Percentiles rank a stretch among this genome's conserved stretches.
phyloP scores from a whole-genome alignment of 2,888 invertebrate genomes.

The Noctua janthe region DNA sequence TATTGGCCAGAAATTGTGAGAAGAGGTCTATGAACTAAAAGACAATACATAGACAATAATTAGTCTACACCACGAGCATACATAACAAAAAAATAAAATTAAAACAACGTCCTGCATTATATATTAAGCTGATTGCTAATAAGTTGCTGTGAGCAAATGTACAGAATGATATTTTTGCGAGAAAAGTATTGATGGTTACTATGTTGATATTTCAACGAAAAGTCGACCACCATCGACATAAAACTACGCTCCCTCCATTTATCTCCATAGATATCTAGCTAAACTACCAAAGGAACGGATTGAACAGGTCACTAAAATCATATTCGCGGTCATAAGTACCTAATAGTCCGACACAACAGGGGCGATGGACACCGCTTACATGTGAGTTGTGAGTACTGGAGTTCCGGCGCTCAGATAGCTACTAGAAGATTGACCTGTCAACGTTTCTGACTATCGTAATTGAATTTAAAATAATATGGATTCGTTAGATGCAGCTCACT shows the following conservation, averaged over 20 bases:
- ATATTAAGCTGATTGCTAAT: background rate
- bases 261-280: background rate
- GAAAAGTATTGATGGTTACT: background rate
- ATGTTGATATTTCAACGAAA: background rate
- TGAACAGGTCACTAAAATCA: conserved; percentile 8
- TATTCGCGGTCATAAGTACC: background rate
- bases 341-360: background rate
- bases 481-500: background rate
- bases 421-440: background rate
- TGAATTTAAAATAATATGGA: background rate
- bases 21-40: background rate
- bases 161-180: background rate
- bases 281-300: background rate
- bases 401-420: background rate
- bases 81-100: background rate
- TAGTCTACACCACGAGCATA: background rate
- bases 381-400: background rate
- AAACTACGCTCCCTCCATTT: background rate
- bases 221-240: background rate
- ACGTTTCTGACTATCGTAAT: background rate
- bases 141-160: background rate
- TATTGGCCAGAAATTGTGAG: background rate
- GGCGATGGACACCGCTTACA: conserved; percentile 6
- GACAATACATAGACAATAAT: background rate
- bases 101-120: background rate